A percentile compares a stretch with the other conserved stretches of the same genome.
Conservation (phyloP, 2,797 vertebrate genomes). For the Gastrophryne carolinensis region DNA sequence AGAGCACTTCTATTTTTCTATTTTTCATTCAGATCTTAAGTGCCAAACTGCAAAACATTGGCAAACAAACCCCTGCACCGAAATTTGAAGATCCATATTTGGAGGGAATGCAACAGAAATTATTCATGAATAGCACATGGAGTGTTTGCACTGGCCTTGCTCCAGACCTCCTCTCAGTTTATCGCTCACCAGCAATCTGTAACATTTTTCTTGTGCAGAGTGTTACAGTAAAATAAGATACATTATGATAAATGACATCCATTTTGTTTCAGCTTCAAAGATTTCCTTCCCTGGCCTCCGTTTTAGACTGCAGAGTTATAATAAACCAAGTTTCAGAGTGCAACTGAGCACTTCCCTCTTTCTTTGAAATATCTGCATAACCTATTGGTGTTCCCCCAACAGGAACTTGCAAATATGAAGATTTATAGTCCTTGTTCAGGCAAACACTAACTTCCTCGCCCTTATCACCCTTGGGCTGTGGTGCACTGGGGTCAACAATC, state of each 20-base stretch:
- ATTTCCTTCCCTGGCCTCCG: background rate
- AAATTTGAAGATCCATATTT: no score
- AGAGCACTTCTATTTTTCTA: no score
- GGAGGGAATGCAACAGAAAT: background rate
- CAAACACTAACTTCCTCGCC: no score
- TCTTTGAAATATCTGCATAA: no score
- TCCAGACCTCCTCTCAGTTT: background rate
- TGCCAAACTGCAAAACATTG: no score
- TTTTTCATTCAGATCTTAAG: no score
- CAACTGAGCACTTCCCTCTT: background rate
- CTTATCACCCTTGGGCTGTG: no score
- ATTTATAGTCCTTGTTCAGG: no score
- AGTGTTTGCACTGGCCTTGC: background rate
- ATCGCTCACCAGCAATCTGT: background rate
- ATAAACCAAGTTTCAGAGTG: background rate
- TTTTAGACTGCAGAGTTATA: background rate
- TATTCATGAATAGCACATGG: background rate
- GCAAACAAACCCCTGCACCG: no score
- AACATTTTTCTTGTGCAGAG: background rate
- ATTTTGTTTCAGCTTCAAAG: background rate
- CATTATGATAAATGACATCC: background rate
- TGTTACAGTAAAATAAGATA: background rate
- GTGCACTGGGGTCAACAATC: no score
- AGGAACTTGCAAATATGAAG: no score
- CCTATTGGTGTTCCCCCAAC: no score